A percentile compares a stretch with the other conserved stretches of the same genome.
phyloP scores from a whole-genome alignment of 2,797 vertebrate species.

The Argyrosomus regius region DNA sequence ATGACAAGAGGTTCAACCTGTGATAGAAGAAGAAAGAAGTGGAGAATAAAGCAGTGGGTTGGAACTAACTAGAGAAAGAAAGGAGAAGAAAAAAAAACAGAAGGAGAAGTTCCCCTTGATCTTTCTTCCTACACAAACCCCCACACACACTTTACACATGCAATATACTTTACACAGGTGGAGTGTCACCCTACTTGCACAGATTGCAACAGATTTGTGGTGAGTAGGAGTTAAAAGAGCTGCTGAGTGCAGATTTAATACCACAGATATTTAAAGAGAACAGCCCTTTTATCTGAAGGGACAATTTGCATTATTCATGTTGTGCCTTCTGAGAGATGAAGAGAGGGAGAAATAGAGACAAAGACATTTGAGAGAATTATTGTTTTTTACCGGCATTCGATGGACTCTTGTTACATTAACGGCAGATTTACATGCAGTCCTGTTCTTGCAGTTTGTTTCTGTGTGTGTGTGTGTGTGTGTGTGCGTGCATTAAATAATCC shows the following conservation, averaged over 20 bases:
- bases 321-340: constrained; percentile 69
- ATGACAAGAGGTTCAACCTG: constrained; percentile 53
- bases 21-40: neutral
- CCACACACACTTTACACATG: constrained; percentile 28
- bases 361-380: constrained; percentile 69
- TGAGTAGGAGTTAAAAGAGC: constrained; percentile 82
- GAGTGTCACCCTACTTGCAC: constrained; percentile 76
- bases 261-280: constrained; percentile 82
- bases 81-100: constrained; percentile 16
- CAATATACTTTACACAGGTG: constrained; percentile 49
- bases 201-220: constrained; percentile 81
- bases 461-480: constrained; percentile 36
- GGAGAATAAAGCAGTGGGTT: neutral
- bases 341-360: constrained; percentile 64
- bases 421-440: constrained; percentile 39
- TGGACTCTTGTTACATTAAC: constrained; percentile 53
- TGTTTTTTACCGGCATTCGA: constrained; percentile 52
- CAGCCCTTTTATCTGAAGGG: constrained; percentile 80
- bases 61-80: constrained; percentile 31
- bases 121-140: constrained; percentile 48
- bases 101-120: constrained; percentile 45
- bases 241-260: constrained; percentile 83
- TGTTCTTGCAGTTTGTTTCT: constrained; percentile 16
- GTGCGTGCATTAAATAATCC: constrained; percentile 33
- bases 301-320: constrained; percentile 85